phyloP scores from a whole-genome alignment of 2,797 vertebrate genomes.

The Calcarius lapponicus region DNA sequence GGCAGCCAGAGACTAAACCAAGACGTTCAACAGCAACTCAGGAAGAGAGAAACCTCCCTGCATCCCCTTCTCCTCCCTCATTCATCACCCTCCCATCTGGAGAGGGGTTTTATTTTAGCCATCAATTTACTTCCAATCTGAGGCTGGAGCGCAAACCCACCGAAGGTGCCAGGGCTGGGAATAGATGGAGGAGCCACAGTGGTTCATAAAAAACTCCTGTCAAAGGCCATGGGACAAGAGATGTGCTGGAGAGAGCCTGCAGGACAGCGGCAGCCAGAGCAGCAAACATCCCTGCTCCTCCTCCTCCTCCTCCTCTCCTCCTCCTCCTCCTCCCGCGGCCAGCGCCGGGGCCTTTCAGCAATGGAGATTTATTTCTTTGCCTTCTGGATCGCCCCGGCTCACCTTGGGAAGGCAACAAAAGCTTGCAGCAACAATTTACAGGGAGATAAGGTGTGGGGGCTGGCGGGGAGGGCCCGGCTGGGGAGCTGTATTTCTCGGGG shows the following conservation, averaged over 20 bases:
- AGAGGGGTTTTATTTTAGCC: conserved; percentile 82
- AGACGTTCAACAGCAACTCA: not conserved
- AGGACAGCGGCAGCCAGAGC: not conserved
- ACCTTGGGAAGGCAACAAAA: conserved; percentile 65
- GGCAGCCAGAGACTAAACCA: not conserved
- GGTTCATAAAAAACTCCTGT: conserved; percentile 66
- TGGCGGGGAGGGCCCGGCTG: not conserved
- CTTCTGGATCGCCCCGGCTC: conserved; percentile 48
- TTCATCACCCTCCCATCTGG: conserved; percentile 77
- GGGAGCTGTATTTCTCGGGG: conserved; percentile 42
- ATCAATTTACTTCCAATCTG: conserved; percentile 81
- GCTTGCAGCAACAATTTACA: conserved; percentile 60
- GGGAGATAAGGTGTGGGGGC: conserved; percentile 27
- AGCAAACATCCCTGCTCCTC: not conserved
- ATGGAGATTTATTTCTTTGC: conserved; percentile 60
- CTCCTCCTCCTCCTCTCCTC: not conserved
- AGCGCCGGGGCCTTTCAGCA: not conserved
- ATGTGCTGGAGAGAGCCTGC: conserved; percentile 26
- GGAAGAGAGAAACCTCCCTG: conserved; percentile 60
- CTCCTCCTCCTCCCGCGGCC: not conserved
- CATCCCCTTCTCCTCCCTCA: conserved; percentile 66
- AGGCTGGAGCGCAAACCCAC: conserved; percentile 66
- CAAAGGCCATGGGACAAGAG: conserved; percentile 40
- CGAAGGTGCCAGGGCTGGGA: conserved; percentile 58
- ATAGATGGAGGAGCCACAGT: conserved; percentile 27